Percentiles rank a stretch among this genome's conserved stretches.
Conservation (phyloP, 1,140 invertebrate genomes). For the Agrilus planipennis region DNA sequence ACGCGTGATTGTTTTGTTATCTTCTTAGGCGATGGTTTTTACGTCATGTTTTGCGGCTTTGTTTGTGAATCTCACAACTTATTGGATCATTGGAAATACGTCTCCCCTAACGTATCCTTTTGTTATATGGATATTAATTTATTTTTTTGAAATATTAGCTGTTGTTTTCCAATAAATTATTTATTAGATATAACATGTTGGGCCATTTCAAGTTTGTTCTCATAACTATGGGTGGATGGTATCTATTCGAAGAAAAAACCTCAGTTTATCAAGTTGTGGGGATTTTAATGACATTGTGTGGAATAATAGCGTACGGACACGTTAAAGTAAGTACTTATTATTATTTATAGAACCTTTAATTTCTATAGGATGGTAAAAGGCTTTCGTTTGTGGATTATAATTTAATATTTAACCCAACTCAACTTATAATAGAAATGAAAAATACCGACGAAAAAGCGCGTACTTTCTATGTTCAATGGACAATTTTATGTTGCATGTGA, state of each 20-base stretch:
- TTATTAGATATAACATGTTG: slow-evolving; percentile 6
- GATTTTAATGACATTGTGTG: not conserved
- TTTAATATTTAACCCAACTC: too few species aligned
- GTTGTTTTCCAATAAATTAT: not conserved
- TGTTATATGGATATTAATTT: not conserved
- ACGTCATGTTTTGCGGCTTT: slow-evolving; percentile 3
- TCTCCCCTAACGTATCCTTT: slow-evolving; percentile 6
- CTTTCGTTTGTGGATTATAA: too few species aligned
- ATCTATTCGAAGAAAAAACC: slow-evolving; percentile 1
- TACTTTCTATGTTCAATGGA: too few species aligned
- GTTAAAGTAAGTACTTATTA: slow-evolving; percentile 4
- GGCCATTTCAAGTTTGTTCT: slow-evolving; percentile 4
- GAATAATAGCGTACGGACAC: slow-evolving; percentile 1
- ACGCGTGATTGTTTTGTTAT: slow-evolving; percentile 1
- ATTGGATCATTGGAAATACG: slow-evolving; percentile 5
- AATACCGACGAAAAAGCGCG: too few species aligned
- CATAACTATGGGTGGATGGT: slow-evolving; percentile 3
- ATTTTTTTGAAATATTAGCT: too few species aligned
- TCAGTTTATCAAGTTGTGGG: not conserved
- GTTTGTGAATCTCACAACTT: slow-evolving; percentile 4
- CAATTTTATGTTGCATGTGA: too few species aligned
- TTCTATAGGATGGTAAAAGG: too few species aligned
- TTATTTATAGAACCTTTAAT: too few species aligned
- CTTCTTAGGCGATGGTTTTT: not conserved
- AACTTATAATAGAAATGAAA: too few species aligned